phyloP scores from a whole-genome alignment of 2,888 invertebrate species.

The Xylophagus ater region DNA sequence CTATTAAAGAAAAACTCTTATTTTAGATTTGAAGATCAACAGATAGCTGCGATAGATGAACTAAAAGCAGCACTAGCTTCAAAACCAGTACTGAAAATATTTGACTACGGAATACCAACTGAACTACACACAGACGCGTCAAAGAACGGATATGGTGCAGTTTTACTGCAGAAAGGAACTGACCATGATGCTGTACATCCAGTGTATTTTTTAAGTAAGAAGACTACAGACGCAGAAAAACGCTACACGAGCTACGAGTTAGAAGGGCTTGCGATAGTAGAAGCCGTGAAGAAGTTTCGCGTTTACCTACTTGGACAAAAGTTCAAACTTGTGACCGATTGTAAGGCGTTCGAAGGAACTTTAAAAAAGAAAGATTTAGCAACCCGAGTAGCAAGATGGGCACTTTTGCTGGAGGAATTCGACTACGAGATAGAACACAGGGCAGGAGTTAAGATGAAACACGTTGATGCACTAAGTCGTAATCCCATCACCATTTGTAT shows the following conservation, averaged over 20 bases:
- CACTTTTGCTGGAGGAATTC: not conserved
- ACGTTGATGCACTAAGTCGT: conserved; percentile 12
- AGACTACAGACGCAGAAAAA: conserved; percentile 17
- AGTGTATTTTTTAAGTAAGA: conserved; percentile 18
- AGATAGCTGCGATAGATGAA: too few species aligned
- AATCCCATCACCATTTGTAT: conserved; percentile 5
- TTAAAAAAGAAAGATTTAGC: too few species aligned
- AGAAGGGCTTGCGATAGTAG: conserved; percentile 18
- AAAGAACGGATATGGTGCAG: not conserved
- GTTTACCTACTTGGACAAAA: conserved; percentile 16
- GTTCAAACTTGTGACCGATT: conserved; percentile 12
- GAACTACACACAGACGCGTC: not conserved
- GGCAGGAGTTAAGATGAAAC: not conserved
- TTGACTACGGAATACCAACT: not conserved
- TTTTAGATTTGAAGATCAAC: too few species aligned
- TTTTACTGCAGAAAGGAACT: not conserved
- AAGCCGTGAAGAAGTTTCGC: conserved; percentile 17
- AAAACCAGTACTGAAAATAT: not conserved
- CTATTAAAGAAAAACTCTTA: too few species aligned
- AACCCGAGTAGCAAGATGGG: too few species aligned
- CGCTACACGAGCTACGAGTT: conserved; percentile 19
- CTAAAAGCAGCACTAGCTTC: too few species aligned
- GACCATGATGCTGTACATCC: conserved; percentile 17
- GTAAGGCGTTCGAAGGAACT: too few species aligned
- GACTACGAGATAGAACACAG: not conserved